Evolutionary conservation across 2,113 vertebrate species (phyloP).

Genomic region (Carassius gibelio): DNA sequence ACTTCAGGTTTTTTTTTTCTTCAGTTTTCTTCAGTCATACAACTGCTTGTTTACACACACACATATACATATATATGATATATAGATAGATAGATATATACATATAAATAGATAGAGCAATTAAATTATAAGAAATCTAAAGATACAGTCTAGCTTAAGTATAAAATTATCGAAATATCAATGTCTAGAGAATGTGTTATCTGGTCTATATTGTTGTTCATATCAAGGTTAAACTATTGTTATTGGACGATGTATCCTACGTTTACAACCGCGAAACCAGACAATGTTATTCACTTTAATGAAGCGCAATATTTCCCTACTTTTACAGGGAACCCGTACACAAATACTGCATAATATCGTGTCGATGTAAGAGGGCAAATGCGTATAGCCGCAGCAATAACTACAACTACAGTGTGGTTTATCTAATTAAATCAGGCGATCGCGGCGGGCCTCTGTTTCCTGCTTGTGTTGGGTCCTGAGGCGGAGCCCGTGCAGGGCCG

Average conservation of each 20-base stretch:
- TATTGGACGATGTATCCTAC: not conserved
- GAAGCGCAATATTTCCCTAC: not conserved
- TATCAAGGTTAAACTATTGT: not conserved
- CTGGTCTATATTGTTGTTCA: not conserved
- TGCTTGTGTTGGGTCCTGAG: slow-evolving; percentile 83
- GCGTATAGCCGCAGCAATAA: not conserved
- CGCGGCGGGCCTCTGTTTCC: slow-evolving; percentile 70
- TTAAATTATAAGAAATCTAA: no score
- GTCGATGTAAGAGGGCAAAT: not conserved
- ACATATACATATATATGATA: no score
- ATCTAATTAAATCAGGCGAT: slow-evolving; percentile 72
- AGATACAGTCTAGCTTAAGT: not conserved
- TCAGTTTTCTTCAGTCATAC: no score
- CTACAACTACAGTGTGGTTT: not conserved
- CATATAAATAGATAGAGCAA: no score
- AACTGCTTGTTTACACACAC: no score
- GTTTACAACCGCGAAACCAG: not conserved
- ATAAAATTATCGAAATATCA: not conserved
- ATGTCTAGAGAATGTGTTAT: not conserved
- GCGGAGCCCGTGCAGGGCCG: slow-evolving; percentile 94
- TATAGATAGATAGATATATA: no score
- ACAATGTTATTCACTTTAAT: not conserved
- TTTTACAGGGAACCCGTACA: not conserved
- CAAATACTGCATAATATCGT: no score
- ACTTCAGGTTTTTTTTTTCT: no score